Conservation (phyloP, 2,888 invertebrate genomes). For the Melieria omissa region DNA sequence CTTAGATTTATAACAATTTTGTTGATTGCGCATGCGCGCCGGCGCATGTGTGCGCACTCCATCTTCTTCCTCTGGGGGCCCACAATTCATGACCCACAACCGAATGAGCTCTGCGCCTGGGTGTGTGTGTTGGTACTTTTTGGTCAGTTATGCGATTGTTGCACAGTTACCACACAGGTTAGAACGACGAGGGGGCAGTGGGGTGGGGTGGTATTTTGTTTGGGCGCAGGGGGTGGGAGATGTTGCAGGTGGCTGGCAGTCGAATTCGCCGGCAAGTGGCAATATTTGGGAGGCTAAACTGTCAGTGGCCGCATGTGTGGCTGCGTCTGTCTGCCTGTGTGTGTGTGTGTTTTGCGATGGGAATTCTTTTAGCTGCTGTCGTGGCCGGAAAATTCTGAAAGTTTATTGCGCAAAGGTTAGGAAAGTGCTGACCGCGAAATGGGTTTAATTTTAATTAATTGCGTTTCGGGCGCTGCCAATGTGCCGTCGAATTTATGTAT, state of each 20-base stretch:
- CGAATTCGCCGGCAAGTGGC: not conserved
- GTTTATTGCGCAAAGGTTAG: constrained; percentile 19
- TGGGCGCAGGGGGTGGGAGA: not conserved
- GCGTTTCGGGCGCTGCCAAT: constrained; percentile 6
- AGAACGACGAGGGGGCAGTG: too few relatives aligned
- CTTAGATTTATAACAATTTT: constrained; percentile 52
- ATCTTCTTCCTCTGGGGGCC: not conserved
- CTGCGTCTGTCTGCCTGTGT: constrained; percentile 38
- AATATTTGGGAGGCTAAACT: constrained; percentile 22
- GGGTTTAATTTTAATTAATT: constrained; percentile 47
- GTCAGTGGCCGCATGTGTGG: constrained; percentile 19
- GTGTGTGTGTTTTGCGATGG: constrained; percentile 1
- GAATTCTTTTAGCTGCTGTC: not conserved
- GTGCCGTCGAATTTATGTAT: constrained; percentile 1
- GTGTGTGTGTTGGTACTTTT: too few relatives aligned
- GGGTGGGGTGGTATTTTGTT: not conserved
- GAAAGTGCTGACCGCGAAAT: constrained; percentile 39
- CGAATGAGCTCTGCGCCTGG: not conserved
- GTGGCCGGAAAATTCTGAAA: constrained; percentile 5
- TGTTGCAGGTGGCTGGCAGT: not conserved
- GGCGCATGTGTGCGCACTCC: not conserved
- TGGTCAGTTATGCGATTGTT: constrained; percentile 14
- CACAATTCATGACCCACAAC: constrained; percentile 27
- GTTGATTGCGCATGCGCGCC: constrained; percentile 37
- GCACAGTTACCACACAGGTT: too few relatives aligned